A percentile compares a stretch with the other conserved stretches of the same genome.
Evolutionary conservation across 1,140 invertebrate genomes (phyloP).

Genomic region (Tribolium castaneum): DNA sequence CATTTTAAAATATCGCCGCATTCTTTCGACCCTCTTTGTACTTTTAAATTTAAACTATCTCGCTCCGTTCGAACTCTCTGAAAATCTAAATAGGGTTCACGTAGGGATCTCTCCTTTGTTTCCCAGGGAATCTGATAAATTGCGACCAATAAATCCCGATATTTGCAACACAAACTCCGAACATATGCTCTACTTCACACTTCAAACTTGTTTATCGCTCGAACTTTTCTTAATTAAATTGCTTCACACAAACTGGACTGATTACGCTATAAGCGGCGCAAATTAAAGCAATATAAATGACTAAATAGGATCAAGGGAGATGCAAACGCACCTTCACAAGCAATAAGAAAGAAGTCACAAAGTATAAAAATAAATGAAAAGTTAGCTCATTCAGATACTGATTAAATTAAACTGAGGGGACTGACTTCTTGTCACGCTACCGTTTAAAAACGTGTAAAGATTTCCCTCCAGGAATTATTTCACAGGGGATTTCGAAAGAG

Average conservation of each 20-base stretch:
- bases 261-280: not conserved
- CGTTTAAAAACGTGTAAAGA: slow-evolving; percentile 56
- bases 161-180: slow-evolving; percentile 10
- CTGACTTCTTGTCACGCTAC: slow-evolving; percentile 52
- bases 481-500: not conserved
- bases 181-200: slow-evolving; percentile 2
- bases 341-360: slow-evolving; percentile 49
- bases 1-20: slow-evolving; percentile 54
- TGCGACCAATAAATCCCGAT: slow-evolving; percentile 11
- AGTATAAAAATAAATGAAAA: slow-evolving; percentile 61
- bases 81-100: slow-evolving; percentile 50
- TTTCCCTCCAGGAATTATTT: not conserved
- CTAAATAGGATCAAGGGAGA: slow-evolving; percentile 20
- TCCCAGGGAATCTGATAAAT: slow-evolving; percentile 28
- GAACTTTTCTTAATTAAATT: slow-evolving; percentile 26
- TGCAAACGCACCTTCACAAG: slow-evolving; percentile 6
- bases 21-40: slow-evolving; percentile 50
- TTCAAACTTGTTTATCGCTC: not conserved
- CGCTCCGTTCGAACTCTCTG: slow-evolving; percentile 49
- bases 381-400: slow-evolving; percentile 58
- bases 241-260: not conserved
- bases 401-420: slow-evolving; percentile 59
- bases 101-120: slow-evolving; percentile 38
- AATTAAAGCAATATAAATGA: slow-evolving; percentile 19
- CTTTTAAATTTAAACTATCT: slow-evolving; percentile 54